These are phyloP conservation scores for Eremophila alpestris DNA, from an alignment of 2,797 vertebrate species.

Conservation along the genomic window DNA sequence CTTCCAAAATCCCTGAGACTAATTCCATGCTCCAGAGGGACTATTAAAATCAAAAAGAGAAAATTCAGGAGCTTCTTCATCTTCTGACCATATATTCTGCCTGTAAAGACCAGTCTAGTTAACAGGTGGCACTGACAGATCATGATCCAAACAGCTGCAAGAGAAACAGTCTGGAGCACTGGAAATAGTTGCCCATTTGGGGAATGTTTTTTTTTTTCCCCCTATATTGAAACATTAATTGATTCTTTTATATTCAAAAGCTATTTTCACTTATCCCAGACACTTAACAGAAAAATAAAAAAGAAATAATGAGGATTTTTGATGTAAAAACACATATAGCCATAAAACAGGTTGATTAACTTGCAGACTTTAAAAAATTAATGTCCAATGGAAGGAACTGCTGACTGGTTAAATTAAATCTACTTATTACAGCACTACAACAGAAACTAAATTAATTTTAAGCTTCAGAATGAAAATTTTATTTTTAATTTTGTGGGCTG, in stretches of 20 bases:
- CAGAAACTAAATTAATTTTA: slow-evolving; percentile 56
- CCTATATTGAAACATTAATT: slow-evolving; percentile 36
- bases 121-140: slow-evolving; percentile 34
- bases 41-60: neutral
- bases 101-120: slow-evolving; percentile 8
- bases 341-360: slow-evolving; percentile 63
- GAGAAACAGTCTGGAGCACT: slow-evolving; percentile 11
- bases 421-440: slow-evolving; percentile 39
- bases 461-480: slow-evolving; percentile 43
- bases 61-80: neutral
- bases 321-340: slow-evolving; percentile 58
- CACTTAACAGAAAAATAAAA: slow-evolving; percentile 58
- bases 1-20: neutral
- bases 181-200: slow-evolving; percentile 1
- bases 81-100: neutral
- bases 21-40: neutral
- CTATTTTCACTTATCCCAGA: slow-evolving; percentile 54
- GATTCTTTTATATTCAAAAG: slow-evolving; percentile 56
- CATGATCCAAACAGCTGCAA: neutral
- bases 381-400: slow-evolving; percentile 58
- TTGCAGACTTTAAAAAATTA: slow-evolving; percentile 61
- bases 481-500: slow-evolving; percentile 45
- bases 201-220: neutral
- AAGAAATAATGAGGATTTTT: slow-evolving; percentile 58
- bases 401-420: slow-evolving; percentile 63